Percentiles rank a stretch among this genome's conserved stretches.
Conservation (phyloP, 2,113 vertebrate species). For the Lasiurus cinereus region DNA sequence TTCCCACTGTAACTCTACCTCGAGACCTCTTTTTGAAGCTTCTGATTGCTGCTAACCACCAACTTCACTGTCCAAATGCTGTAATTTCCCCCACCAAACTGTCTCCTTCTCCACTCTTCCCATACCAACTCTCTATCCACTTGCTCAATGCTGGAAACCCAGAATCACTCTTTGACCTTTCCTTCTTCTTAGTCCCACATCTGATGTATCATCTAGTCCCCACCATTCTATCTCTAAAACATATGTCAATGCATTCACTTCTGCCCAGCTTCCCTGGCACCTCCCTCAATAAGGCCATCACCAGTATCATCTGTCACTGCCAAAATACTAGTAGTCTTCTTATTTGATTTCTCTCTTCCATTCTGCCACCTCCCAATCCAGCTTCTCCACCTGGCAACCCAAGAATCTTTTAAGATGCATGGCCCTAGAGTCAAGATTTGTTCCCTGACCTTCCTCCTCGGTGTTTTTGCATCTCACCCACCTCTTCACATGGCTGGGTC, state of each 20-base stretch:
- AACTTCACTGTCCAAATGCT: background rate
- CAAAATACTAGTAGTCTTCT: background rate
- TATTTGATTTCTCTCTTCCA: background rate
- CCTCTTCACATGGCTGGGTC: background rate
- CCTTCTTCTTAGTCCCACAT: background rate
- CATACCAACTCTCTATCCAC: background rate
- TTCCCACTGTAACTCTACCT: background rate
- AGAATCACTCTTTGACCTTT: background rate
- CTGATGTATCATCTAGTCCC: background rate
- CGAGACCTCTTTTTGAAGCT: slow-evolving; percentile 2
- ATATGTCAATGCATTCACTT: background rate
- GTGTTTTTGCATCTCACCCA: background rate
- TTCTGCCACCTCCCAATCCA: slow-evolving; percentile 3
- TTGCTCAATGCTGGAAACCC: background rate
- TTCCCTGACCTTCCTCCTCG: background rate
- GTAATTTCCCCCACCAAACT: background rate
- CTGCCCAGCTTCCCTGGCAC: background rate
- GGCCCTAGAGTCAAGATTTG: slow-evolving; percentile 3
- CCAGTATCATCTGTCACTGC: background rate
- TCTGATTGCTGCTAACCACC: background rate
- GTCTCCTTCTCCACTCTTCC: background rate
- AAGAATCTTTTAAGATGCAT: slow-evolving; percentile 40
- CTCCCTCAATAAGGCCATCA: background rate
- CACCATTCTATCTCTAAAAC: background rate
- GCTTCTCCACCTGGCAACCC: background rate